Evolutionary conservation across 2,113 vertebrate genomes (phyloP).

Genomic region (Hiodon tergisus): DNA sequence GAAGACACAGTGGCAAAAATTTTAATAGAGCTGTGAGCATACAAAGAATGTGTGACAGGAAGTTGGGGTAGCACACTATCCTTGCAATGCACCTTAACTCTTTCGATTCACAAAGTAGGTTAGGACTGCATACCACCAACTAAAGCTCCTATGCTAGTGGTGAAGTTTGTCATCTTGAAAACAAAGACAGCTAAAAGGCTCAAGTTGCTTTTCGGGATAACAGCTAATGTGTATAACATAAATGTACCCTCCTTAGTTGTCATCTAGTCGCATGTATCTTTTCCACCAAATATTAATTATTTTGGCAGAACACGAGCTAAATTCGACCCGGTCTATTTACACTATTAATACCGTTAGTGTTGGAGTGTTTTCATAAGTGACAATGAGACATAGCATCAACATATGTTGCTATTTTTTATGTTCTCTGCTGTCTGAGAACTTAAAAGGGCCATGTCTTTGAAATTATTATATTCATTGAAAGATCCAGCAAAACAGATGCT

Average conservation of each 20-base stretch:
- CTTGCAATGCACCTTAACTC: too few species aligned
- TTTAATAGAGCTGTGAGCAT: too few species aligned
- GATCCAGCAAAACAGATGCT: background rate
- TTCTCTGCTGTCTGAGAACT: background rate
- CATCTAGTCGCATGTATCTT: background rate
- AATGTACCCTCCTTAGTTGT: too few species aligned
- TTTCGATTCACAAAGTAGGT: too few species aligned
- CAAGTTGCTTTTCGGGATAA: too few species aligned
- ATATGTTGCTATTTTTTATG: background rate
- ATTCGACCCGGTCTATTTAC: background rate
- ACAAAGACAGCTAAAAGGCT: background rate
- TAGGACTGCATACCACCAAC: too few species aligned
- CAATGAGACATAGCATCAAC: background rate
- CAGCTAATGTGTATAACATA: too few species aligned
- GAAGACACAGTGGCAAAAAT: too few species aligned
- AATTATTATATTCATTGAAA: background rate
- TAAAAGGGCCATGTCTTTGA: background rate
- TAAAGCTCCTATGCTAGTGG: too few species aligned
- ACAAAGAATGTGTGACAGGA: too few species aligned
- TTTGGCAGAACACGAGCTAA: constrained; percentile 1
- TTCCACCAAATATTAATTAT: background rate
- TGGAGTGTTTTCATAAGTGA: background rate
- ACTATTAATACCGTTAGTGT: background rate
- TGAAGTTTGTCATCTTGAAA: background rate
- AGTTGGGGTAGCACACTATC: too few species aligned